A percentile compares a stretch with the other conserved stretches of the same genome.
phyloP scores from a whole-genome alignment of 2,888 invertebrate genomes.

The Mesorhabditis sp. region DNA sequence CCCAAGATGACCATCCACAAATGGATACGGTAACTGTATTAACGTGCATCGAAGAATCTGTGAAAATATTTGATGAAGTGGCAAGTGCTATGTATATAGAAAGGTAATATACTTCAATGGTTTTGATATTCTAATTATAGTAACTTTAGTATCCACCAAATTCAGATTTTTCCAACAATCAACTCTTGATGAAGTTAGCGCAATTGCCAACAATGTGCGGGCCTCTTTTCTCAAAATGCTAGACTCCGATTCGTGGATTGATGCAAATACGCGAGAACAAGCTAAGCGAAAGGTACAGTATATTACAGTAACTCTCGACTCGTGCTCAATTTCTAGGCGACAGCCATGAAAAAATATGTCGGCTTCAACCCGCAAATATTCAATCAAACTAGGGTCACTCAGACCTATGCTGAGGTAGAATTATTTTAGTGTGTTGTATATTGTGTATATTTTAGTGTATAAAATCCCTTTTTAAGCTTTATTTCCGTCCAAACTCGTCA shows the following conservation, averaged over 20 bases:
- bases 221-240: slow-evolving; percentile 12
- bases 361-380: slow-evolving; percentile 7
- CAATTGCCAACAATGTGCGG: slow-evolving; percentile 7
- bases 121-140: neutral
- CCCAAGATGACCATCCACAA: neutral
- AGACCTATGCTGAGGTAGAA: neutral
- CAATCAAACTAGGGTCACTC: neutral
- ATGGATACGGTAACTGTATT: slow-evolving; percentile 5
- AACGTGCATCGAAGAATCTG: slow-evolving; percentile 11
- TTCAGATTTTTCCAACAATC: neutral
- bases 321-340: neutral
- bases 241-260: slow-evolving; percentile 16
- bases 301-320: neutral
- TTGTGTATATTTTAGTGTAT: neutral
- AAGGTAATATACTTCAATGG: slow-evolving; percentile 12
- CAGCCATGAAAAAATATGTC: neutral
- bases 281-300: slow-evolving; percentile 11
- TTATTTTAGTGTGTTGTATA: neutral
- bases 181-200: slow-evolving; percentile 7
- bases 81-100: slow-evolving; percentile 16
- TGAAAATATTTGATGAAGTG: neutral
- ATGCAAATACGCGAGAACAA: slow-evolving; percentile 11
- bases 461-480: neutral
- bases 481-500: neutral
- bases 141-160: neutral